Base-by-base conservation (phyloP, 1,140 invertebrate species). In the Hylyphantes graminicola region DNA sequence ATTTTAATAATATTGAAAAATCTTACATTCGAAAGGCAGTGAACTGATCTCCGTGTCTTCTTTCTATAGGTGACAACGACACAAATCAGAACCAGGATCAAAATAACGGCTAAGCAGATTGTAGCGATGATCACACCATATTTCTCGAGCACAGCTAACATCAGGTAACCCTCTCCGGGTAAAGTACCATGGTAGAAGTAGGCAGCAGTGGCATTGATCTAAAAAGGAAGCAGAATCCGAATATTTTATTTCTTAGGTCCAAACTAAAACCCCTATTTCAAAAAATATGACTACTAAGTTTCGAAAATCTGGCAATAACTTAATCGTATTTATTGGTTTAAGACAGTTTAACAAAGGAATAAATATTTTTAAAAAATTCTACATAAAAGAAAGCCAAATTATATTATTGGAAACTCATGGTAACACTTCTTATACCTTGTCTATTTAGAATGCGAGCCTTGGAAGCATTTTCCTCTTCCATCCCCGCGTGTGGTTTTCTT, bases 181-280 rank as follows among this genome's bases (percentile, higher is more conserved):
- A 51, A 19, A 0, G 35, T 50, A 12, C 64, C 77, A 59, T 70
- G 65, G 19, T 53, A 78, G 21, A 78, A 78, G 21, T 78, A 15
- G 13, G 21, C 76, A 55, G 51, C 51, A 67, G 12, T 78, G 11
- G 64, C 63, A 78, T 78, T 78, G n/a, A 67, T 55, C 76, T 78
- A 51, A 50, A 35, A 51, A 15, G 51, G 10, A 70, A 53, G 10
- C 21, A 19, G n/a, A 7, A 12, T 53, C 2, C 21, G 63, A 65
- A 35, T 65, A 17, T 3, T 3, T 13, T 21, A 9, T 65, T 48
- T 65, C 63, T 65, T 19, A 59, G 12, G n/a, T 13, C 12, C 11
- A 59, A 59, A 59, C 11, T 59, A 59, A 59, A 59, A 5, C n/a
- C 3, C n/a, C 3, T 59, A 59, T 59, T 59, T 59, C 12, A 3